Evolutionary conservation across 2,888 invertebrate genomes (phyloP).

Genomic region (Pinctada fucata): DNA sequence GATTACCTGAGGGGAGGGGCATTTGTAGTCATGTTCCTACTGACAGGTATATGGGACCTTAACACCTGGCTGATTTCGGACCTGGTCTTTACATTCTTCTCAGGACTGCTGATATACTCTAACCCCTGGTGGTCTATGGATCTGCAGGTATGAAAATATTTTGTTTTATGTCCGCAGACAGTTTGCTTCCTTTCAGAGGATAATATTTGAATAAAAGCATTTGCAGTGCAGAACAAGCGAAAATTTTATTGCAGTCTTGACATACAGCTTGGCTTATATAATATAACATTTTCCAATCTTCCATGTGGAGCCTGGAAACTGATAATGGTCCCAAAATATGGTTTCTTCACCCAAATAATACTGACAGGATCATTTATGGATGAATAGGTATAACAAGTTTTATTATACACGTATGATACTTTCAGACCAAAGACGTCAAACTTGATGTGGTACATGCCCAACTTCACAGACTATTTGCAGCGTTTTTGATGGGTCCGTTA

Average conservation of each 20-base stretch:
- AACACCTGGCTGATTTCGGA: conserved; percentile 28
- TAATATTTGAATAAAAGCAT: too few relatives aligned
- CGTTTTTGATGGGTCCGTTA: conserved; percentile 26
- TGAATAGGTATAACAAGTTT: too few relatives aligned
- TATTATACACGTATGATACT: background rate
- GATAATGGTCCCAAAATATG: too few relatives aligned
- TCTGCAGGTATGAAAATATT: conserved; percentile 17
- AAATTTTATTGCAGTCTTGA: too few relatives aligned
- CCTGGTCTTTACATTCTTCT: conserved; percentile 21
- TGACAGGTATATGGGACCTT: conserved; percentile 18
- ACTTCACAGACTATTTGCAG: conserved; percentile 29
- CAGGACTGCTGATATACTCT: conserved; percentile 21
- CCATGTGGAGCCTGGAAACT: too few relatives aligned
- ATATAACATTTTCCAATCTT: too few relatives aligned
- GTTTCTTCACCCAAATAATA: too few relatives aligned
- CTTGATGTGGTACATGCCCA: conserved; percentile 29
- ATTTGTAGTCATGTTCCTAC: conserved; percentile 16
- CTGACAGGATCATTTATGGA: too few relatives aligned
- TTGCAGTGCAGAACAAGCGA: too few relatives aligned
- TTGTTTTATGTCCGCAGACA: background rate
- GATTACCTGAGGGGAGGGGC: conserved; percentile 30
- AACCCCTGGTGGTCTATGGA: conserved; percentile 27
- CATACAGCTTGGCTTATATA: too few relatives aligned
- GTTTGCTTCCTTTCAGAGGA: background rate
- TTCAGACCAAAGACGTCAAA: conserved; percentile 31